Evolutionary conservation across 1,140 invertebrate species (phyloP).

Genomic region (Prorops nasuta): DNA sequence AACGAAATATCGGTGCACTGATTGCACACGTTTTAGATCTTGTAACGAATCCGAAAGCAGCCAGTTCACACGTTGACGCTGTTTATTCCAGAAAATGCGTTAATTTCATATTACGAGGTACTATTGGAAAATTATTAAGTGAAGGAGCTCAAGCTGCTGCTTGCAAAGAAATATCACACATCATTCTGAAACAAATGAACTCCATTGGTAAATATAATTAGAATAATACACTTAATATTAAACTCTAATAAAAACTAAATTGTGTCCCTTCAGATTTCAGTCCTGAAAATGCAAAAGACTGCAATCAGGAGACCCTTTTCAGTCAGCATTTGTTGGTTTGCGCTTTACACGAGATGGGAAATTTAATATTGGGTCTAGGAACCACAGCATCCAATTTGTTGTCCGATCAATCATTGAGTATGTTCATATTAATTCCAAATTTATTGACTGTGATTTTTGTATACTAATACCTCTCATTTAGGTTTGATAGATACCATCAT

Average conservation of each 20-base stretch:
- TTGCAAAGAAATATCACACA: slow-evolving; percentile 89
- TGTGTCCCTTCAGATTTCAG: slow-evolving; percentile 67
- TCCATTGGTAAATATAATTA: slow-evolving; percentile 65
- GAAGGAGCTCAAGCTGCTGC: slow-evolving; percentile 96
- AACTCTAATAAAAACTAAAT: slow-evolving; percentile 7
- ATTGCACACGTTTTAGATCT: slow-evolving; percentile 88
- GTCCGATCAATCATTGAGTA: slow-evolving; percentile 80
- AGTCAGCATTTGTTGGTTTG: slow-evolving; percentile 94
- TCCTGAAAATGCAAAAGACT: slow-evolving; percentile 86
- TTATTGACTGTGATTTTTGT: background rate
- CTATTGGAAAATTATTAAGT: slow-evolving; percentile 89
- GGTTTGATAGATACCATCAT: slow-evolving; percentile 62
- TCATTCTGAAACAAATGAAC: slow-evolving; percentile 94
- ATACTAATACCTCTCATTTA: slow-evolving; percentile 20
- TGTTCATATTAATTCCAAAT: slow-evolving; percentile 31
- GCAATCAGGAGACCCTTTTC: slow-evolving; percentile 85
- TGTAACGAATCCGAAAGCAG: slow-evolving; percentile 90
- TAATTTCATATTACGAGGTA: slow-evolving; percentile 88
- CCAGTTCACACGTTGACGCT: slow-evolving; percentile 93
- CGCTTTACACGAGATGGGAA: slow-evolving; percentile 89
- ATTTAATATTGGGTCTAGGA: slow-evolving; percentile 80
- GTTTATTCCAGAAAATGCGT: slow-evolving; percentile 98
- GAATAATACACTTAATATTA: background rate
- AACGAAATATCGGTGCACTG: slow-evolving; percentile 84
- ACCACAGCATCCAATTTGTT: slow-evolving; percentile 89